These are phyloP conservation scores for Apotomis betuletana DNA, from an alignment of 2,888 invertebrate genomes.

Conservation along the genomic window DNA sequence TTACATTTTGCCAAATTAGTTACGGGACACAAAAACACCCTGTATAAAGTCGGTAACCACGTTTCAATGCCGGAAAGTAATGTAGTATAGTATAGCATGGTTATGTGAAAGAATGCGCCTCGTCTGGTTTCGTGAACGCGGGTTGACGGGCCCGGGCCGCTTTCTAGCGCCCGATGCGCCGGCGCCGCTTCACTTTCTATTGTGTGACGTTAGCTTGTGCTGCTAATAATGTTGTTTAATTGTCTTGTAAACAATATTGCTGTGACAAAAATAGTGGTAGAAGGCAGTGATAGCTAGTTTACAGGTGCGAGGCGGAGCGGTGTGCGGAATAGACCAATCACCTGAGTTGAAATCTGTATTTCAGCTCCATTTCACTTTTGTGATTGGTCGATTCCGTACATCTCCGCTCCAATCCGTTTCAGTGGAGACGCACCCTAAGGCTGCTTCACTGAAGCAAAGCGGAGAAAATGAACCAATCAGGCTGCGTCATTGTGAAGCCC, in stretches of 20 bases:
- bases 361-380: no score
- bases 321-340: no score
- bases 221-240: constrained; percentile 18
- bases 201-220: constrained; percentile 55
- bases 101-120: constrained; percentile 70
- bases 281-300: background rate
- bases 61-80: background rate
- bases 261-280: background rate
- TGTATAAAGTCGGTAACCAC: background rate
- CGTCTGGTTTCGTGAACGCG: constrained; percentile 62
- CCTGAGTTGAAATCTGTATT: no score
- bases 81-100: constrained; percentile 10
- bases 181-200: constrained; percentile 81
- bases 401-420: no score
- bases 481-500: no score
- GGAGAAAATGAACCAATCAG: no score
- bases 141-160: constrained; percentile 66
- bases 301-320: no score
- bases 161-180: constrained; percentile 78
- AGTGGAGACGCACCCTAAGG: no score
- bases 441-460: no score
- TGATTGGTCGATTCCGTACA: no score
- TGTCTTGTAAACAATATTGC: constrained; percentile 9
- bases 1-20: no score
- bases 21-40: no score